Evolutionary conservation across 92 coral and sea anemone genomes (phyloP).

Genomic region (Phenganax subtilis): DNA sequence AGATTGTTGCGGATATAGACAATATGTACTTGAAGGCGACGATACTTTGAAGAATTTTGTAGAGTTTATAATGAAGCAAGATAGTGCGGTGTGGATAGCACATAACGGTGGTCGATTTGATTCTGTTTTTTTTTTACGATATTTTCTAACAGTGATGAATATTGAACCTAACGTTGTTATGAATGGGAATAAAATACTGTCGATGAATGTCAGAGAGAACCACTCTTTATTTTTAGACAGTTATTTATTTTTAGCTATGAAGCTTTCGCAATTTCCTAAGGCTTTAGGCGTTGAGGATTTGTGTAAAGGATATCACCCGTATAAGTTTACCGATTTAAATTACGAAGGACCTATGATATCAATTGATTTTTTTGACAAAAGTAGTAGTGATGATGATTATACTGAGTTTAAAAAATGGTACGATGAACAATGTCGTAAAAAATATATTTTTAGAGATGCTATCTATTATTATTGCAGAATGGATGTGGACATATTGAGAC

Average conservation of each 20-base stretch:
- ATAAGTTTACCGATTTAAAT: slow-evolving; percentile 14
- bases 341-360: slow-evolving; percentile 13
- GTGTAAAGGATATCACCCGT: slow-evolving; percentile 20
- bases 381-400: neutral
- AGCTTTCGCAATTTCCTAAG: neutral
- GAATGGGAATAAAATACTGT: slow-evolving; percentile 9
- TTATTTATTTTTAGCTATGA: slow-evolving; percentile 13
- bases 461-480: slow-evolving; percentile 28
- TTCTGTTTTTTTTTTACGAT: slow-evolving; percentile 4
- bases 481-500: slow-evolving; percentile 24
- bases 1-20: slow-evolving; percentile 17
- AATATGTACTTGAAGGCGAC: neutral
- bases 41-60: neutral
- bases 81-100: slow-evolving; percentile 26
- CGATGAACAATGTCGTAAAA: neutral
- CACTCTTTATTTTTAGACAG: neutral
- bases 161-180: neutral
- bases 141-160: neutral
- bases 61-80: neutral
- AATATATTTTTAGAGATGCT: slow-evolving; percentile 10
- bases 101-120: slow-evolving; percentile 34
- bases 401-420: slow-evolving; percentile 22
- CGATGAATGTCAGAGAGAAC: neutral
- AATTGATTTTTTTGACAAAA: neutral
- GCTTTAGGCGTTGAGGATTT: slow-evolving; percentile 9